phyloP scores from a whole-genome alignment of 1,140 invertebrate genomes.

The Drosophila sproati region DNA sequence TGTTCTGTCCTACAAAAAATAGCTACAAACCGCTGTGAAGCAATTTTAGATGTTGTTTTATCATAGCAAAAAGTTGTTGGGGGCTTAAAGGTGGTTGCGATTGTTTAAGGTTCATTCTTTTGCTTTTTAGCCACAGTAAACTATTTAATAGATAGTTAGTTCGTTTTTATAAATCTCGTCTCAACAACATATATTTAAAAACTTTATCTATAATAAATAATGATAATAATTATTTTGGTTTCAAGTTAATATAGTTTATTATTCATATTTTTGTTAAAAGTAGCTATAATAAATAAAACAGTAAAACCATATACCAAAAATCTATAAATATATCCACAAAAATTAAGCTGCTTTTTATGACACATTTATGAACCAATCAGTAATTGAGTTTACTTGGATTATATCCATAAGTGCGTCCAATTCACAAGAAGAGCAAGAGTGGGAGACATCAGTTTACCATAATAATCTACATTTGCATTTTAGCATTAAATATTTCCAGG shows the following conservation, averaged over 20 bases:
- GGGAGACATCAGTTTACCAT: slow-evolving; percentile 7
- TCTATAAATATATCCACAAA: background rate
- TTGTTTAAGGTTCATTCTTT: too few relatives aligned
- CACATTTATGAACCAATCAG: background rate
- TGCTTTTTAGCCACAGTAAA: too few relatives aligned
- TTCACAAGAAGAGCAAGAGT: background rate
- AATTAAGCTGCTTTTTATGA: background rate
- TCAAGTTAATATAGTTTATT: background rate
- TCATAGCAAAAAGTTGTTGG: too few relatives aligned
- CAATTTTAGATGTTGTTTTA: background rate
- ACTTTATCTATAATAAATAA: too few relatives aligned
- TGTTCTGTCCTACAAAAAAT: slow-evolving; percentile 7
- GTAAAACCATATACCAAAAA: background rate
- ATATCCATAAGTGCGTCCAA: background rate
- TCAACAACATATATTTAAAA: too few relatives aligned
- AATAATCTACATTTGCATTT: background rate
- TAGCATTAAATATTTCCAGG: background rate
- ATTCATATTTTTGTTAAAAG: background rate
- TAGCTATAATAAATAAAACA: background rate
- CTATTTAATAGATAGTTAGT: too few relatives aligned
- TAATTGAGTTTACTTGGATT: background rate
- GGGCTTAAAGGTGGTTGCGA: too few relatives aligned
- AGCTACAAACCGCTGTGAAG: background rate
- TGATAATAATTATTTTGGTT: too few relatives aligned
- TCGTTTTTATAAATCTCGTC: too few relatives aligned